phyloP scores from a whole-genome alignment of 2,113 vertebrate genomes.

The Antechinus flavipes region DNA sequence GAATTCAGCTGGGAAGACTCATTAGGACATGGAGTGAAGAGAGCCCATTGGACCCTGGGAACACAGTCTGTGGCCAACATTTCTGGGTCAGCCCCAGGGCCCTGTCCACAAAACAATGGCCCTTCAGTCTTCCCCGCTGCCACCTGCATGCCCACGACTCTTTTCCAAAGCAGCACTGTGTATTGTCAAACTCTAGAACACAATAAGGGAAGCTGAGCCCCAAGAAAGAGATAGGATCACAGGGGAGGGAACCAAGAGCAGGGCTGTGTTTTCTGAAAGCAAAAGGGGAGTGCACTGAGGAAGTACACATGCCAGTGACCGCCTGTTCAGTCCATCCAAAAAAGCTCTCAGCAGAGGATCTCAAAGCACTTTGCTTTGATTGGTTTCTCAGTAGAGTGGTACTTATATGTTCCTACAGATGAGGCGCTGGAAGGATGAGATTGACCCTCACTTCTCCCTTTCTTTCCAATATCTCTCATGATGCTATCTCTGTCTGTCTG shows the following conservation, averaged over 20 bases:
- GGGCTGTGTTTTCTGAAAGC: accelerated
- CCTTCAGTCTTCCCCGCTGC: slow-evolving; percentile 34
- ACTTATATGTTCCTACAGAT: background rate
- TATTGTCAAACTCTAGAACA: background rate
- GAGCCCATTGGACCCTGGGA: background rate
- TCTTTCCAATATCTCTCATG: background rate
- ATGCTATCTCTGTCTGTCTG: no score
- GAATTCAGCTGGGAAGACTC: background rate
- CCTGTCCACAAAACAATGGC: slow-evolving; percentile 51
- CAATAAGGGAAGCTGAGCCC: background rate
- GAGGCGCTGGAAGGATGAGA: accelerated
- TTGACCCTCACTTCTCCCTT: accelerated
- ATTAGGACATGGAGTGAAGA: background rate
- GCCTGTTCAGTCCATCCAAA: background rate
- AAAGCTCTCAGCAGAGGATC: background rate
- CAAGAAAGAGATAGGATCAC: background rate
- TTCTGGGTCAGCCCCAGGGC: slow-evolving; percentile 42
- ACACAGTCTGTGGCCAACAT: background rate
- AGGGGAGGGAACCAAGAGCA: background rate
- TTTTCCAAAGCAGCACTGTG: background rate
- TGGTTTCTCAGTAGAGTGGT: accelerated
- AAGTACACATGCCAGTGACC: background rate
- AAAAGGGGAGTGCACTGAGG: background rate
- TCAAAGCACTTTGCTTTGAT: no score
- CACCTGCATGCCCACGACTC: slow-evolving; percentile 2